phyloP scores from a whole-genome alignment of 2,797 vertebrate genomes.

The Etheostoma perlongum region DNA sequence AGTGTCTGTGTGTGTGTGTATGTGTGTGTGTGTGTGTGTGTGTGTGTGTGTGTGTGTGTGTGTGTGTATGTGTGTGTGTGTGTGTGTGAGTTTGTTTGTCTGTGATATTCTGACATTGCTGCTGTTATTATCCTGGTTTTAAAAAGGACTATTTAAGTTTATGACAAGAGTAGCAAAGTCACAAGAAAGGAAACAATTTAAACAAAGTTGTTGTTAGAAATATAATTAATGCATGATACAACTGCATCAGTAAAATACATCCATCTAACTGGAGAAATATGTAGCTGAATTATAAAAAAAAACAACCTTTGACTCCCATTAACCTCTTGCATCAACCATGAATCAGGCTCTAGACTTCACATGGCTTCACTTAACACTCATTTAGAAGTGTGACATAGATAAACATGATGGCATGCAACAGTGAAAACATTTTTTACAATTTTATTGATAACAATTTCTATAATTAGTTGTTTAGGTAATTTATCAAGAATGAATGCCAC shows the following conservation, averaged over 20 bases:
- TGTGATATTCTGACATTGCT: neutral
- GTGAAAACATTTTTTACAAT: neutral
- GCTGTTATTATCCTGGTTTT: neutral
- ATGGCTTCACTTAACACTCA: neutral
- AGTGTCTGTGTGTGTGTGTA: neutral
- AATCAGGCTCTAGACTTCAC: constrained; percentile 23
- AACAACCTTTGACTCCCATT: constrained; percentile 6
- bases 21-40: neutral
- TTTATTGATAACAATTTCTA: neutral
- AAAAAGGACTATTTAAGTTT: neutral
- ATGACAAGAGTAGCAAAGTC: neutral
- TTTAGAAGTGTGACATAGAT: neutral
- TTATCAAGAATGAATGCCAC: neutral
- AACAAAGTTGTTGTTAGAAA: constrained; percentile 1
- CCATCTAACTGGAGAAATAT: neutral
- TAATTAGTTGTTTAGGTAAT: neutral
- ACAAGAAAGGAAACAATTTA: constrained; percentile 1
- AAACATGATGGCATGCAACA: neutral
- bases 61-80: too few relatives aligned
- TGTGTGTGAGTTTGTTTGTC: neutral
- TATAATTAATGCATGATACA: constrained; percentile 7
- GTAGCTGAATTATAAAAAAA: constrained; percentile 18
- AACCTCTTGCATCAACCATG: constrained; percentile 17
- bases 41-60: too few relatives aligned
- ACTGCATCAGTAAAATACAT: neutral